phyloP scores from a whole-genome alignment of 2,888 invertebrate species.

The Phorcus lineatus region DNA sequence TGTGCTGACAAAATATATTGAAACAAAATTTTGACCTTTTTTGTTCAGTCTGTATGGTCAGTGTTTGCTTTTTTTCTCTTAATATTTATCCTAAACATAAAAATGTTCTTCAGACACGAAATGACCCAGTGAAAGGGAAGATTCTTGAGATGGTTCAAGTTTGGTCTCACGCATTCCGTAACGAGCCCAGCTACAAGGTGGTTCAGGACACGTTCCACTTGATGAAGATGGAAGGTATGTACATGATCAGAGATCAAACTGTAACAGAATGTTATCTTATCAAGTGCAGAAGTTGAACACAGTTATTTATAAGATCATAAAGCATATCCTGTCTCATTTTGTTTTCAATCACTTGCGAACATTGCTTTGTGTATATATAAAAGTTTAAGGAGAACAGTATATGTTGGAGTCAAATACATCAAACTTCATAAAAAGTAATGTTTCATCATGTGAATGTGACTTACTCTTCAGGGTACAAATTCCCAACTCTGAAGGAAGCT shows the following conservation, averaged over 20 bases:
- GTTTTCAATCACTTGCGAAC: too few relatives aligned
- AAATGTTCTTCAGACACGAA: constrained; percentile 56
- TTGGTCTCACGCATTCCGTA: constrained; percentile 98
- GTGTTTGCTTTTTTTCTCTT: neutral
- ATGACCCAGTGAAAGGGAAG: constrained; percentile 80
- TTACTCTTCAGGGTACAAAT: constrained; percentile 83
- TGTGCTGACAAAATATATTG: neutral
- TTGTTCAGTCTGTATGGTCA: neutral
- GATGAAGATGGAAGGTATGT: constrained; percentile 90
- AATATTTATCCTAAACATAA: neutral
- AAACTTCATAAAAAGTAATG: too few relatives aligned
- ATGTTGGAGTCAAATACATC: too few relatives aligned
- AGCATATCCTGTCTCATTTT: too few relatives aligned
- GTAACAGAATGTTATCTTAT: too few relatives aligned
- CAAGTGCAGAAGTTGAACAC: too few relatives aligned
- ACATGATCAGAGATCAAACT: too few relatives aligned
- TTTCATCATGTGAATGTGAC: neutral
- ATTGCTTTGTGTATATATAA: too few relatives aligned
- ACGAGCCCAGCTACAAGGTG: constrained; percentile 89
- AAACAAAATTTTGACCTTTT: neutral
- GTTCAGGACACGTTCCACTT: constrained; percentile 95
- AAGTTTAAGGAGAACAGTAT: too few relatives aligned
- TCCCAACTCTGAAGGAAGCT: constrained; percentile 92
- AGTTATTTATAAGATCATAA: too few relatives aligned
- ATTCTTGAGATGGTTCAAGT: constrained; percentile 95